Conservation (phyloP, 2,888 invertebrate species). For the Teleogryllus oceanicus region DNA sequence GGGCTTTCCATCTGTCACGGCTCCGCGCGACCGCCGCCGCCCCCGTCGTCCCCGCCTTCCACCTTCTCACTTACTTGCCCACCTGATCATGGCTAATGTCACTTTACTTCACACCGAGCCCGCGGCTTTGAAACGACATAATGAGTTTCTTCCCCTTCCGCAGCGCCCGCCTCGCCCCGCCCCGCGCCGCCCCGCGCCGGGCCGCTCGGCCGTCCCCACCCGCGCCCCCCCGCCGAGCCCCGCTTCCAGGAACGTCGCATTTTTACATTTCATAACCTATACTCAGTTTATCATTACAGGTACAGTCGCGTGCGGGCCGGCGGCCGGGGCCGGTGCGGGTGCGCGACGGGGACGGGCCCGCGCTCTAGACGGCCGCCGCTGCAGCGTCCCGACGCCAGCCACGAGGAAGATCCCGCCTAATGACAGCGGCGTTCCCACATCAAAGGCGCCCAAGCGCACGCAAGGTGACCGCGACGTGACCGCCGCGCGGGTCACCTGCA, state of each 20-base stretch:
- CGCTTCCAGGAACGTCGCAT: slow-evolving; percentile 11
- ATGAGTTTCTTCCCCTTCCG: slow-evolving; percentile 21
- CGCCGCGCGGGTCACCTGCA: not conserved
- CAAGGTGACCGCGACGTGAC: not conserved
- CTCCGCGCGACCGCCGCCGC: slow-evolving; percentile 18
- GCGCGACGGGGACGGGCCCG: not conserved
- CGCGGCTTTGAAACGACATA: slow-evolving; percentile 24
- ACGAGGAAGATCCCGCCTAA: too few species aligned
- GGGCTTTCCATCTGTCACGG: slow-evolving; percentile 27
- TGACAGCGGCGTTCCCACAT: too few species aligned
- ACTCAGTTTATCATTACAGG: slow-evolving; percentile 29
- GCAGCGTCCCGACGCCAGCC: not conserved
- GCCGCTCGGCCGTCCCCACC: not conserved
- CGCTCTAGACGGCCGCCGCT: not conserved
- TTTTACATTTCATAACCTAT: slow-evolving; percentile 27
- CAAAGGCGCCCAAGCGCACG: not conserved
- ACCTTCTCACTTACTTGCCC: slow-evolving; percentile 7
- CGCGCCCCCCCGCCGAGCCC: not conserved
- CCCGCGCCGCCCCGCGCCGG: not conserved
- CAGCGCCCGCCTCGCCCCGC: not conserved
- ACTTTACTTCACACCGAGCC: slow-evolving; percentile 26
- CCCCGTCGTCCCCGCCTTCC: not conserved
- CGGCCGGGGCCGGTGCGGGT: not conserved
- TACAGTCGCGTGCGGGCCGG: not conserved
- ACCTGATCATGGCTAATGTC: slow-evolving; percentile 21